These are phyloP conservation scores for Chaetops frenatus DNA, from an alignment of 2,113 vertebrate genomes.

Conservation along the genomic window DNA sequence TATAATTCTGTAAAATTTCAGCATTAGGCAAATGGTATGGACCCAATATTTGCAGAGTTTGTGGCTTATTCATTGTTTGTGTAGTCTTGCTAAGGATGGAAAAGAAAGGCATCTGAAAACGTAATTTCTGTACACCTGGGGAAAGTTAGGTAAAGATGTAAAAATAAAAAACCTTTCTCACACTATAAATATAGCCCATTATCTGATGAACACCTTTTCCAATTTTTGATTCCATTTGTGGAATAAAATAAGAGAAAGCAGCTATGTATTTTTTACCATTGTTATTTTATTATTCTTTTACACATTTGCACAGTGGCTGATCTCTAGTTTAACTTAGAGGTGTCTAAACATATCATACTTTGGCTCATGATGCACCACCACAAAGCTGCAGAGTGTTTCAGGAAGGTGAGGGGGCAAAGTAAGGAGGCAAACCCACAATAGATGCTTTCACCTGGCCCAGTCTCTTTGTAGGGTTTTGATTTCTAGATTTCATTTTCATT, in stretches of 20 bases:
- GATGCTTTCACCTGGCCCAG: not conserved
- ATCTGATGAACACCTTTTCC: not conserved
- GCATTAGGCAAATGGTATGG: not conserved
- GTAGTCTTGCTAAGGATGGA: not conserved
- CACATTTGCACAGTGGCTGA: not conserved
- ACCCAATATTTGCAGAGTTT: not conserved
- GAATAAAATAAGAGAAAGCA: conserved; percentile 7
- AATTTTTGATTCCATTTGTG: not conserved
- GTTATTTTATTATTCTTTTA: not conserved
- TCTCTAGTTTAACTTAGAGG: not conserved
- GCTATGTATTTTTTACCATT: not conserved
- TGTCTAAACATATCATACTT: not conserved
- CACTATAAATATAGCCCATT: not conserved
- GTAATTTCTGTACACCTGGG: not conserved
- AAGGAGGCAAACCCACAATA: not conserved
- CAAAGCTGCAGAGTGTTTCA: not conserved
- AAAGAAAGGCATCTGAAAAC: not conserved
- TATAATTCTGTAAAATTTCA: not conserved
- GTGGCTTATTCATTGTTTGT: not conserved
- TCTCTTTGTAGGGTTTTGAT: not conserved
- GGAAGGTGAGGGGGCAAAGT: not conserved
- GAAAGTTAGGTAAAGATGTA: not conserved
- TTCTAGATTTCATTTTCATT: not conserved
- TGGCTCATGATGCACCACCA: not conserved
- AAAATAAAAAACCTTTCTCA: not conserved